Conservation (phyloP, 2,797 vertebrate genomes). For the Lepilemur septentrionalis region DNA sequence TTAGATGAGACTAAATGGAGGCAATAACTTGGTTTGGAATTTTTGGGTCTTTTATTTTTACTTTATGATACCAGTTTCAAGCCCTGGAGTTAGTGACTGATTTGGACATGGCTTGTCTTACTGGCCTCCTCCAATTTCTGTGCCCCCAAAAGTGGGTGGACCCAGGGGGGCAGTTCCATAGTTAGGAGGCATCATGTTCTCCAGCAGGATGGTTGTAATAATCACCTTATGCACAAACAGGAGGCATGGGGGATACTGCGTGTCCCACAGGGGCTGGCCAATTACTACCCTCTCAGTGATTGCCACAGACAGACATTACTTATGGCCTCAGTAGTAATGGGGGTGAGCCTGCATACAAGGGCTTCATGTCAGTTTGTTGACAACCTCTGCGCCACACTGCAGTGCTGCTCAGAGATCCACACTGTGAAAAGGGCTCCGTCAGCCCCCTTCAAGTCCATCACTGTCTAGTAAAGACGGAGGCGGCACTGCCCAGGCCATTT, state of each 20-base stretch:
- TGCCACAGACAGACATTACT: neutral
- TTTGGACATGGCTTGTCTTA: neutral
- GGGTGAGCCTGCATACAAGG: fast-evolving
- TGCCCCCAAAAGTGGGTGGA: neutral
- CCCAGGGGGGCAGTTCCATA: neutral
- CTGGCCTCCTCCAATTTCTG: neutral
- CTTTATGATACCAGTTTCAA: neutral
- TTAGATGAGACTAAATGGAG: neutral
- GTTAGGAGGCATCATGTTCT: neutral
- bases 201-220: neutral
- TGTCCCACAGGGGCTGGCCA: neutral
- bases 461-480: neutral
- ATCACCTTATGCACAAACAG: neutral
- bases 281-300: neutral
- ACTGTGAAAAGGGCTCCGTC: no score
- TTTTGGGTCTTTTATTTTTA: neutral
- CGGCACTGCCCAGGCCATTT: neutral
- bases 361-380: neutral
- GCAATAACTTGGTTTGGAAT: neutral
- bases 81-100: neutral
- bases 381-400: neutral
- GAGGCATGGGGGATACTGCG: neutral
- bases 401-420: neutral
- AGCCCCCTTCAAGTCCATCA: no score
- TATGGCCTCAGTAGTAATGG: neutral